These are phyloP conservation scores for Indicator maculatus DNA, from an alignment of 2,113 vertebrate genomes.

Conservation along the genomic window DNA sequence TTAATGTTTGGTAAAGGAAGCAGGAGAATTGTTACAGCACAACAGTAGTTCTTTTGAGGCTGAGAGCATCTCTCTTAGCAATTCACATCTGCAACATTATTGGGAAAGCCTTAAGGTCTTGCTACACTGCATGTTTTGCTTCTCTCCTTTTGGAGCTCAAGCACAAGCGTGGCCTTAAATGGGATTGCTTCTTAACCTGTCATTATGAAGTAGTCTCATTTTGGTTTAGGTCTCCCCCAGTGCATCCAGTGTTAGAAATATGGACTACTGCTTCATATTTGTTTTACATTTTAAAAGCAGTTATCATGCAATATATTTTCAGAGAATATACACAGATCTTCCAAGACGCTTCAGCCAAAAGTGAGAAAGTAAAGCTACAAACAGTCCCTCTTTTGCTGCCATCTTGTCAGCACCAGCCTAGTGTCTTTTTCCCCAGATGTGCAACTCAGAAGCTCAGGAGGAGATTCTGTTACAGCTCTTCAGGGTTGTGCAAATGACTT, in stretches of 20 bases:
- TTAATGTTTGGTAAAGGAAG: neutral
- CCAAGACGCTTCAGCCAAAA: neutral
- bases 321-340: neutral
- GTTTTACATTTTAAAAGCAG: neutral
- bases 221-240: neutral
- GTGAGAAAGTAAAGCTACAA: neutral
- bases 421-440: neutral
- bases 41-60: neutral
- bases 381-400: neutral
- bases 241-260: neutral
- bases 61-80: neutral
- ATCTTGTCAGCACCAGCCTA: neutral
- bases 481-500: neutral
- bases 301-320: neutral
- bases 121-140: rapidly evolving
- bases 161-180: neutral
- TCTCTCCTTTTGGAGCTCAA: neutral
- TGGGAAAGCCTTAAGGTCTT: neutral
- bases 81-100: neutral
- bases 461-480: neutral
- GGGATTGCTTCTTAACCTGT: neutral
- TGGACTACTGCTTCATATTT: rapidly evolving
- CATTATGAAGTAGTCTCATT: neutral
- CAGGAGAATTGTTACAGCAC: neutral
- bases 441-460: neutral